These are phyloP conservation scores for Sycophila sp. DNA, from an alignment of 1,140 invertebrate genomes.

Conservation along the genomic window DNA sequence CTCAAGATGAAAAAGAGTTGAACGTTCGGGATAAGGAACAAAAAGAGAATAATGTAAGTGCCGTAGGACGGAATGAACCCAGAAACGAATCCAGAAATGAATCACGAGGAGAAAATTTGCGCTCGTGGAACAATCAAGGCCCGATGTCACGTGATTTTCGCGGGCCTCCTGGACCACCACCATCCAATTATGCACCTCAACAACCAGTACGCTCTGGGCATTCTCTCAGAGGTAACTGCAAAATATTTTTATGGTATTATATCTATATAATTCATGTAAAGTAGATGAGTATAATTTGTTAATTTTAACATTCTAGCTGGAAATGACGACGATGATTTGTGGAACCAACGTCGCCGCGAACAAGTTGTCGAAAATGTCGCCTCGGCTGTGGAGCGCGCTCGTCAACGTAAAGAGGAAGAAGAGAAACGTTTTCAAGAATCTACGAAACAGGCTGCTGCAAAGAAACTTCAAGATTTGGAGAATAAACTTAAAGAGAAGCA, in stretches of 20 bases:
- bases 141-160: slow-evolving; percentile 55
- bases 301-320: not conserved
- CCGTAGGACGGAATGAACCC: not conserved
- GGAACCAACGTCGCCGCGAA: slow-evolving; percentile 76
- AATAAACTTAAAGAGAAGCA: slow-evolving; percentile 70
- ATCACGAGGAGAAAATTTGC: slow-evolving; percentile 44
- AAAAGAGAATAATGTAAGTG: not conserved
- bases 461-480: slow-evolving; percentile 73
- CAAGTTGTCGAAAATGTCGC: slow-evolving; percentile 74
- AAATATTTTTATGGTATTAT: not conserved
- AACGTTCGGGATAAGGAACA: slow-evolving; percentile 21
- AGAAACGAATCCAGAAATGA: slow-evolving; percentile 33
- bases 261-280: not conserved
- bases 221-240: slow-evolving; percentile 56
- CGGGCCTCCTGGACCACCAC: slow-evolving; percentile 49
- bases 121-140: slow-evolving; percentile 55
- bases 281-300: not conserved
- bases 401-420: slow-evolving; percentile 82
- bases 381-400: slow-evolving; percentile 78
- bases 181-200: slow-evolving; percentile 46
- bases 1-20: slow-evolving; percentile 26
- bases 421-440: slow-evolving; percentile 78
- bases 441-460: slow-evolving; percentile 69
- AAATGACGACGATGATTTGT: slow-evolving; percentile 82
- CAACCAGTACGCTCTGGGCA: slow-evolving; percentile 51